Conservation (phyloP, 2,888 invertebrate species). For the Eristalinus aeneus region DNA sequence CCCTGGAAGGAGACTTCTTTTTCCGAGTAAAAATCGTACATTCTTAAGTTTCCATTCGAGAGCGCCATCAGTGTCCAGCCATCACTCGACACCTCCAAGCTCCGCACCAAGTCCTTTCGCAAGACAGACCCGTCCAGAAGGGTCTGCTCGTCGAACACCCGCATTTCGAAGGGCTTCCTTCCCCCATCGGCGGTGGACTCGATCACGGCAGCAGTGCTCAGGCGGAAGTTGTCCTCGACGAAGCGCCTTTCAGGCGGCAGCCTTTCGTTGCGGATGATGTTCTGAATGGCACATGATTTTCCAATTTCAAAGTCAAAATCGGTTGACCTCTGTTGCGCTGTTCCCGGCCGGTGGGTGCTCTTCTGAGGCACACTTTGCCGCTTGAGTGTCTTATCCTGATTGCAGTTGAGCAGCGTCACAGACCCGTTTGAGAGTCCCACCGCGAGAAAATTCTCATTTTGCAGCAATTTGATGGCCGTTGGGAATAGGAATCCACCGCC, state of each 20-base stretch:
- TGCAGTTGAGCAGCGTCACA: slow-evolving; percentile 78
- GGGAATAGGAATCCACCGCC: slow-evolving; percentile 78
- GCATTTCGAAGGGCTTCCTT: slow-evolving; percentile 75
- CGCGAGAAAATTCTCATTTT: slow-evolving; percentile 76
- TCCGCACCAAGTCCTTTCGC: slow-evolving; percentile 77
- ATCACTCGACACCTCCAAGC: slow-evolving; percentile 77
- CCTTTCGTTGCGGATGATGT: slow-evolving; percentile 79
- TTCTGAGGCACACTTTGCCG: not conserved
- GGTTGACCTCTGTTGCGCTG: not conserved
- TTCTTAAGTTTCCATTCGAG: slow-evolving; percentile 75
- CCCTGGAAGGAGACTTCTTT: slow-evolving; percentile 71
- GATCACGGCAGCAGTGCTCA: slow-evolving; percentile 74
- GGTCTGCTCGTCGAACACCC: slow-evolving; percentile 77
- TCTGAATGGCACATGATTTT: slow-evolving; percentile 80
- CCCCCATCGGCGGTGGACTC: slow-evolving; percentile 71
- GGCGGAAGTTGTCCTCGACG: slow-evolving; percentile 72
- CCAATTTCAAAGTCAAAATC: slow-evolving; percentile 73
- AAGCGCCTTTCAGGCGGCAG: slow-evolving; percentile 70
- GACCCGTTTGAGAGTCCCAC: slow-evolving; percentile 80
- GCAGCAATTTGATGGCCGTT: slow-evolving; percentile 76
- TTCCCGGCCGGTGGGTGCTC: not conserved
- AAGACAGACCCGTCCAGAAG: slow-evolving; percentile 77
- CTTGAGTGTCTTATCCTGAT: slow-evolving; percentile 56
- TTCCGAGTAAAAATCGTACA: slow-evolving; percentile 77
- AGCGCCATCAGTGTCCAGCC: slow-evolving; percentile 77